Evolutionary conservation across 2,797 vertebrate species (phyloP), one percentile per base, ranked within the genome.

Genomic region (Numenius phaeopus): DNA sequence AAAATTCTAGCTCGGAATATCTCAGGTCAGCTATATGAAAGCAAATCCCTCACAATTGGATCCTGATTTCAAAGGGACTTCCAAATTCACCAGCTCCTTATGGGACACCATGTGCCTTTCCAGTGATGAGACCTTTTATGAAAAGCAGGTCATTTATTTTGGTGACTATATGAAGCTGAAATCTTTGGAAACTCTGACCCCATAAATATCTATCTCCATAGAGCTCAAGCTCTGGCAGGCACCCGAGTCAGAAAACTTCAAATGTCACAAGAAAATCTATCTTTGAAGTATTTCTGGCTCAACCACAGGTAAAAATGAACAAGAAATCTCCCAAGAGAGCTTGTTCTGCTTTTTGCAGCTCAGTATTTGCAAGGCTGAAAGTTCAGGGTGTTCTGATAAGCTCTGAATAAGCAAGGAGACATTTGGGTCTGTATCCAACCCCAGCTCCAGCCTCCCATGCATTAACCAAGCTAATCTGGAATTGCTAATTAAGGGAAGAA

Each of bases 261-360:
- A 89, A 95, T 94, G 62, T 96, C 90, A 78, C 76, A n/a, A 58
- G 55, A 50, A 92, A 78, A 95, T 57, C 70, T 94, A 17, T 52
- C 61, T 96, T 94, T 92, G 79, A 97, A 79, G 69, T 91, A 94
- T 97, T 94, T 94, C 94, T 95, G 90, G 84, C 84, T 58, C 50
- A 64, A 20, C 10, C 46, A 86, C 61, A 92, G 79, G 82, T 95
- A 82, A 92, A 94, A 95, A 92, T 66, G 88, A 91, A 86, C 52
- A 85, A 29, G 16, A 94, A 95, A 72, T 83, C 69, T 97, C 95
- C 62, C 39, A 20, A 64, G 69, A 89, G 92, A 92, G 23, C 5
- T 2, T 0, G 0, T 66, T 95, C 52, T 90, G 76, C 55, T 73
- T 93, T 89, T 95, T 79, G 34, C 76, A 97, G 54, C 58, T 75